Percentiles rank a stretch among this genome's conserved stretches.
phyloP scores from a whole-genome alignment of 1,140 invertebrate genomes.

The Atta cephalotes region DNA sequence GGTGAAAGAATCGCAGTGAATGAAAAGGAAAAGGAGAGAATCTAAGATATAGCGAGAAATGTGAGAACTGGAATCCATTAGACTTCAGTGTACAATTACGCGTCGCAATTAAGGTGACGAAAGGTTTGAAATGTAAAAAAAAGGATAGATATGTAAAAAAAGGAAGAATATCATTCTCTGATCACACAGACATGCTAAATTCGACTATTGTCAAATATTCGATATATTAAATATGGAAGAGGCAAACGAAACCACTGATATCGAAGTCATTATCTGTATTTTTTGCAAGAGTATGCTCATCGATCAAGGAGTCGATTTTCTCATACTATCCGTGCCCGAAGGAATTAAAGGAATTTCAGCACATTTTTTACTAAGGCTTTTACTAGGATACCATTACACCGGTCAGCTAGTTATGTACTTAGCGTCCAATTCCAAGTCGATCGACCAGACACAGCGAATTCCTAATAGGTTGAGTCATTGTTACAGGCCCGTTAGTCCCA shows the following conservation, averaged over 20 bases:
- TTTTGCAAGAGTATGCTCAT: background rate
- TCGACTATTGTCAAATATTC: background rate
- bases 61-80: constrained; percentile 41
- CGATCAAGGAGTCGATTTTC: background rate
- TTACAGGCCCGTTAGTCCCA: constrained; percentile 33
- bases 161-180: background rate
- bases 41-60: constrained; percentile 12
- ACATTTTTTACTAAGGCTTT: background rate
- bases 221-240: background rate
- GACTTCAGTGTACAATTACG: constrained; percentile 41
- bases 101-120: constrained; percentile 12
- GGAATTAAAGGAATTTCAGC: constrained; percentile 11
- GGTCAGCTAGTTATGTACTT: constrained; percentile 28
- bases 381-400: constrained; percentile 7
- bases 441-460: constrained; percentile 65
- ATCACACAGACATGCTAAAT: background rate
- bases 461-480: constrained; percentile 72
- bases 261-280: background rate
- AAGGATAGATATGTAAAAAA: no score
- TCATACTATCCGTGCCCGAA: background rate
- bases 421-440: constrained; percentile 38
- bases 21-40: background rate
- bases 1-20: background rate
- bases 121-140: constrained; percentile 8
- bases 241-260: background rate